phyloP scores from a whole-genome alignment of 1,140 invertebrate genomes.

The Charaxes varanes region DNA sequence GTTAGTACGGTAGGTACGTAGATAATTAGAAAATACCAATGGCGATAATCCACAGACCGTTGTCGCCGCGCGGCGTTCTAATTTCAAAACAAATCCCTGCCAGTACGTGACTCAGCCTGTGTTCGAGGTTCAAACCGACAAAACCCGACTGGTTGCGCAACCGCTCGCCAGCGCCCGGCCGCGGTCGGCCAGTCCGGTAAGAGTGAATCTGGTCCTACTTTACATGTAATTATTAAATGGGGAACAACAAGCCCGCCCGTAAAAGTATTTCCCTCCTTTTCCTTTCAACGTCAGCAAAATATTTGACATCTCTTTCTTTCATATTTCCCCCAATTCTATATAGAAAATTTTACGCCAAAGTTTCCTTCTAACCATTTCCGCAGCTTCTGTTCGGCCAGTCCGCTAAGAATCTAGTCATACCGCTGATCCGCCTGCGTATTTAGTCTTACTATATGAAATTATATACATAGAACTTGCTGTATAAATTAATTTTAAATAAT shows the following conservation, averaged over 20 bases:
- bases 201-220: slow-evolving; percentile 49
- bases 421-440: too few relatives aligned
- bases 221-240: background rate
- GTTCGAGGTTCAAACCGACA: slow-evolving; percentile 51
- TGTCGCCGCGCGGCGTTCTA: slow-evolving; percentile 53
- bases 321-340: too few relatives aligned
- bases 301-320: too few relatives aligned
- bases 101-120: slow-evolving; percentile 68
- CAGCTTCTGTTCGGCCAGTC: too few relatives aligned
- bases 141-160: slow-evolving; percentile 57
- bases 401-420: too few relatives aligned
- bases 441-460: too few relatives aligned
- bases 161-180: slow-evolving; percentile 23
- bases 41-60: slow-evolving; percentile 59
- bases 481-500: too few relatives aligned
- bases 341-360: too few relatives aligned
- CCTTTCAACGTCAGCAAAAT: too few relatives aligned
- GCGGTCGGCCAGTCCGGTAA: slow-evolving; percentile 39
- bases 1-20: slow-evolving; percentile 3
- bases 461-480: too few relatives aligned
- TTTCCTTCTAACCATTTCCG: too few relatives aligned
- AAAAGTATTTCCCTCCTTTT: too few relatives aligned
- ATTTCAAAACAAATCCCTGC: slow-evolving; percentile 70
- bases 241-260: background rate
- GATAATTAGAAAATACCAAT: slow-evolving; percentile 52